Conservation (phyloP, 37 sponge, comb jelly and placozoan genomes). For the Halisarca cf. caerulea region DNA sequence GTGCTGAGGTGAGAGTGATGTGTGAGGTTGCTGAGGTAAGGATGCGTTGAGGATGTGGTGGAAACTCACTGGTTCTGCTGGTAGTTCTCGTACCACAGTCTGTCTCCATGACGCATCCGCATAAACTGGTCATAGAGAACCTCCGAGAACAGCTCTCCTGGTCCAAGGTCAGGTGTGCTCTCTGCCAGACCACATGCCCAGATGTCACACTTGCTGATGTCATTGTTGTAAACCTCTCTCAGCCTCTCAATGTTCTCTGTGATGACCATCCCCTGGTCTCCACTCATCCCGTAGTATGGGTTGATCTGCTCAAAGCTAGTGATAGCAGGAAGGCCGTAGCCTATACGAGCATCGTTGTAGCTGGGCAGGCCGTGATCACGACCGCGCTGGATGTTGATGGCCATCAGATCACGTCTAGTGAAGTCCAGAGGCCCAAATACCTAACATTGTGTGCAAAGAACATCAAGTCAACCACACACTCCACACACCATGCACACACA, state of each 20-base stretch:
- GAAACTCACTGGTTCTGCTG: slow-evolving; percentile 61
- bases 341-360: slow-evolving; percentile 81
- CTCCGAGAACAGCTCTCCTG: slow-evolving; percentile 85
- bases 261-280: neutral
- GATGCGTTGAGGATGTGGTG: neutral
- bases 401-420: slow-evolving; percentile 94
- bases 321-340: slow-evolving; percentile 63
- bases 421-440: slow-evolving; percentile 92
- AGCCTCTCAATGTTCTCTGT: slow-evolving; percentile 70
- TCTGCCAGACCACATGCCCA: slow-evolving; percentile 92
- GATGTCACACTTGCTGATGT: slow-evolving; percentile 79
- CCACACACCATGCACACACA: neutral
- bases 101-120: slow-evolving; percentile 86
- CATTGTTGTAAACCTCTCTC: slow-evolving; percentile 81
- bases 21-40: neutral
- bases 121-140: slow-evolving; percentile 92
- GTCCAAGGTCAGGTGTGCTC: slow-evolving; percentile 72
- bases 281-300: slow-evolving; percentile 62
- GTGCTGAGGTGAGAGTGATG: too few relatives aligned
- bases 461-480: too few relatives aligned
- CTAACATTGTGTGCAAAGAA: slow-evolving; percentile 2
- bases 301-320: slow-evolving; percentile 73
- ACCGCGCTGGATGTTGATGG: slow-evolving; percentile 91
- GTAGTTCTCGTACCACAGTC: slow-evolving; percentile 96
- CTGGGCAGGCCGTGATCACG: slow-evolving; percentile 95